Conservation (phyloP, 2,113 vertebrate species). For the Campylorhamphus procurvoides region DNA sequence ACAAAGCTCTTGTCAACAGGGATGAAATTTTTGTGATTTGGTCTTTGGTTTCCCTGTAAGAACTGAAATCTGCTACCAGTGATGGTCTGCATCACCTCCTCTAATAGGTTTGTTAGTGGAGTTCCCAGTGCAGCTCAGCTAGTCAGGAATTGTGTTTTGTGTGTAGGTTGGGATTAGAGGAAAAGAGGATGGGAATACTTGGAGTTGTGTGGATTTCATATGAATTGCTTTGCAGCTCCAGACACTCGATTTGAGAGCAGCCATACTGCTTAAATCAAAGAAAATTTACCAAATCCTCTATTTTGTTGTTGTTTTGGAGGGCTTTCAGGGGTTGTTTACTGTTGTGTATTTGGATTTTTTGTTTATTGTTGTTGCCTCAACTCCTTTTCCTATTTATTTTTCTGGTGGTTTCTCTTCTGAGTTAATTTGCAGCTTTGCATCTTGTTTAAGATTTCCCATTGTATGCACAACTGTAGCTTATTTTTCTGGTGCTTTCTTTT, state of each 20-base stretch:
- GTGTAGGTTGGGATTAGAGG: background rate
- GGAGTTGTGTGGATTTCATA: background rate
- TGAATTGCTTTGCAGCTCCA: background rate
- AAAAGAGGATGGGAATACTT: background rate
- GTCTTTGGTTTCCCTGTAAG: background rate
- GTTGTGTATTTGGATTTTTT: fast-evolving
- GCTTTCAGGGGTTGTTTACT: background rate
- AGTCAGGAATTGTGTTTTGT: background rate
- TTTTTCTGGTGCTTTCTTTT: background rate
- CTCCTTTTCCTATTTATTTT: background rate
- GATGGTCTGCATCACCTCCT: background rate
- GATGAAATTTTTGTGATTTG: background rate
- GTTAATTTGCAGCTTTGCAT: background rate
- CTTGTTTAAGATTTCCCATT: background rate
- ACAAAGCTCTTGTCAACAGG: background rate
- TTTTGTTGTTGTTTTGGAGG: background rate
- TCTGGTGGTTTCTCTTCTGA: background rate
- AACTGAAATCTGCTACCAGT: fast-evolving
- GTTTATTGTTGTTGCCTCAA: background rate
- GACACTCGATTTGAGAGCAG: background rate
- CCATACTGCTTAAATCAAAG: background rate
- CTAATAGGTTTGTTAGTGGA: fast-evolving
- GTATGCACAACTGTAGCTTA: background rate
- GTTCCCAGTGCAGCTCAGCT: background rate
- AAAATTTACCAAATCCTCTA: background rate